phyloP scores from a whole-genome alignment of 2,113 vertebrate genomes.

The Eidolon helvum region DNA sequence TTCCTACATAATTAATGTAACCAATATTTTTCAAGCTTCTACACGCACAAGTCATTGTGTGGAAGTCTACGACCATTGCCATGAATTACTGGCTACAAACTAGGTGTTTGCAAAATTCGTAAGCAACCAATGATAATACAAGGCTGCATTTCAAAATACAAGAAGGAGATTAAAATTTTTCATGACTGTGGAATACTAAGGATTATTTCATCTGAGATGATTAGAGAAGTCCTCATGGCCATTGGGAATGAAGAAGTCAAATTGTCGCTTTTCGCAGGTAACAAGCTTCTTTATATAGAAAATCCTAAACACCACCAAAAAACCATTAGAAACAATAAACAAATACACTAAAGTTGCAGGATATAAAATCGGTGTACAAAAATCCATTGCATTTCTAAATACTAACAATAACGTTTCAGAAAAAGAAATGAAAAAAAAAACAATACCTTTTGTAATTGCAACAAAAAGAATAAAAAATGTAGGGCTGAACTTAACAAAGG shows the following conservation, averaged over 20 bases:
- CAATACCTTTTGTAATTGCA: no score
- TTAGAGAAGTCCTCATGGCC: background rate
- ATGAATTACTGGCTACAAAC: background rate
- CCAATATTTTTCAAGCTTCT: background rate
- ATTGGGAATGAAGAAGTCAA: background rate
- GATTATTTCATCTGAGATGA: background rate
- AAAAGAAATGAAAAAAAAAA: no score
- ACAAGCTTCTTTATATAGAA: no score
- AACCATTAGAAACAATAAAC: no score
- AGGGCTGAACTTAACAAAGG: no score
- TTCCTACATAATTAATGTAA: background rate
- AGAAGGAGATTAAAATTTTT: background rate
- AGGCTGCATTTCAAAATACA: background rate
- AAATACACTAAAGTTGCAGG: no score
- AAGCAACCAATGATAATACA: background rate
- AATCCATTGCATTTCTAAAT: no score
- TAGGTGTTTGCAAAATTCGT: background rate
- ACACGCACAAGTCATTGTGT: background rate
- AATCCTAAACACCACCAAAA: no score
- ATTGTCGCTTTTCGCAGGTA: no score
- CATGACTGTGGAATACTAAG: background rate
- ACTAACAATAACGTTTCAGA: no score
- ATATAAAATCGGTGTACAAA: no score
- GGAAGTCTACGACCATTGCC: background rate
- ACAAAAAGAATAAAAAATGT: no score